Evolutionary conservation across 2,888 invertebrate species (phyloP), one percentile per base, ranked within the genome.

Genomic region (Tipula lateralis): DNA sequence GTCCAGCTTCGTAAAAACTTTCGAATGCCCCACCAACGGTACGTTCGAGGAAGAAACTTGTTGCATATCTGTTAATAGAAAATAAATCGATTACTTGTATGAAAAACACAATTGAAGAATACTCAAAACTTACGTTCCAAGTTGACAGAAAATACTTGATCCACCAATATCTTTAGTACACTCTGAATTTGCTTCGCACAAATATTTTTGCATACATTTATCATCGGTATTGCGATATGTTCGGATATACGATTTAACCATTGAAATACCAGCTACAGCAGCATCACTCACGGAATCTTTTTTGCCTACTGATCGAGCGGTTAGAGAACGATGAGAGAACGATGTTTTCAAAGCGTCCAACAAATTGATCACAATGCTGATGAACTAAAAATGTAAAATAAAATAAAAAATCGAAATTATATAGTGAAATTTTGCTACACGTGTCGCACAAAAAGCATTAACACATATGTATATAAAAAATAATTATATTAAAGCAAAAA

Each of bases 101-200:
- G 85, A 32, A 83, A 29, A 80, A 85, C 29, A n/a, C n/a, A n/a
- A n/a, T n/a, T n/a, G n/a, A n/a, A n/a, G n/a, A n/a, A n/a, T n/a
- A n/a, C n/a, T n/a, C n/a, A n/a, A n/a, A 84, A 93, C 96, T 95
- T 91, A 97, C 97, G 96, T 96, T 94, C 96, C 97, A 87, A 97
- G 92, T 91, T 97, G 96, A 88, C 97, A 97, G 93, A 97, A 96
- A 87, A 97, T 94, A 88, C 96, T 95, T 91, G 94, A 92, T 91
- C 95, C 92, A 90, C 94, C 94, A 86, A 94, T 94, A 89, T 96
- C 96, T 84, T 93, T 92, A 32, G 95, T 93, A 90, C 97, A 97
- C 88, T 97, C 97, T 84, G 93, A 94, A 90, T 96, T 97, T 29
- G 97, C 97, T 87, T 97, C 96, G 89, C 97, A 97, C 87, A 97